Evolutionary conservation across 2,797 vertebrate species (phyloP), one percentile per base, ranked within the genome.

Genomic region (Heterohyrax brucei): DNA sequence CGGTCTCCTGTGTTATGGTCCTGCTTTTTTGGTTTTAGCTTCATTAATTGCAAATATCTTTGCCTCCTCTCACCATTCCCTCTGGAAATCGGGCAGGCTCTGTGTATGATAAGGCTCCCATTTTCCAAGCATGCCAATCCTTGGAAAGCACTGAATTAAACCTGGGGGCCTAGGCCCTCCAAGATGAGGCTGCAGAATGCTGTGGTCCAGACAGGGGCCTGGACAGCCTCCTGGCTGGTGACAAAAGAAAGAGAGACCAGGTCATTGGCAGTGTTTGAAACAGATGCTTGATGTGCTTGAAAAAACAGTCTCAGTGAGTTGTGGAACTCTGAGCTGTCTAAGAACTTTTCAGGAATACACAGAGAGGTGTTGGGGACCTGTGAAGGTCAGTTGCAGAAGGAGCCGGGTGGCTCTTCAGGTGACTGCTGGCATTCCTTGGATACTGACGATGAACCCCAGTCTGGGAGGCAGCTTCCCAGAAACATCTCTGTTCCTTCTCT

Each of bases 101-200:
- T 24, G 56, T 13, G 5, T 28, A n/a, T 1, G 9, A 9, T 16
- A 19, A n/a, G 7, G 3, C 18, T 0, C 10, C 12, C 3, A 1
- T 39, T 64, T 44, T 62, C 22, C 1, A n/a, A 16, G 21, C 24
- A 3, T 66, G 53, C 19, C 18, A 46, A 8, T 13, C 39, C 39
- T 39, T 39, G 39, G 39, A 39, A 39, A 39, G 70, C 81, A 46
- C 26, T 12, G 14, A 10, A 7, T 86, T 50, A 87, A 7, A 59
- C 26, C 21, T 19, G 14, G 7, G 10, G 8, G 7, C 39, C 5
- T 6, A 18, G 83, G n/a, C 10, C 56, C 21, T 53, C 14, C 10
- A 13, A 81, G 44, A 19, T 14, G 33, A 91, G 3, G 61, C 13
- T 10, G 64, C 33, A 75, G 39, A 72, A 1, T 4, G 24, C 61